Base-by-base conservation (phyloP, 2,888 invertebrate species). In the Drosophila anomalipes region DNA sequence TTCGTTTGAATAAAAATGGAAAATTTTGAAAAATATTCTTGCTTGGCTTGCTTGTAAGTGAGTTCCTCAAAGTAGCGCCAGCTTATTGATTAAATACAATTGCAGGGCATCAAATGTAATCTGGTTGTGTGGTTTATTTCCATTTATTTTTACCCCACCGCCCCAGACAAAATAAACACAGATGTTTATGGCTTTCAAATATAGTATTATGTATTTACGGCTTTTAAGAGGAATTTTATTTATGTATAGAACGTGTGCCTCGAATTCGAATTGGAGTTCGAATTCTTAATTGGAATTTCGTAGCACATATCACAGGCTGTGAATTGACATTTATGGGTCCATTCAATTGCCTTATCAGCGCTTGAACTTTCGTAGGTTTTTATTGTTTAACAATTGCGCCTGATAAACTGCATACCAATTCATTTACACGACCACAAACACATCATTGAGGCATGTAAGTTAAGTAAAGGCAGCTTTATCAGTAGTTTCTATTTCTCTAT, bases 321-420 rank as follows among this genome's bases (percentile, higher is more conserved):
- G 63, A 66, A 74, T 52, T 57, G 75, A 82, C 60, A 74, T 82
- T 82, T 77, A 74, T 65, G 47, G 51, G 58, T 57, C 51, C 14
- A 63, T 64, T 65, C 61, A 57, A 52, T 37, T 37, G 47, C 32
- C 71, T 82, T 83, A 88, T 83, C 83, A 57, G 51, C 41, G 47
- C 28, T 33, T 70, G 66, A 53, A 63, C 68, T 78, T 75, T 68
- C 56, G 41, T 76, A 41, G 60, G 63, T 62, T 72, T 64, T 73
- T 77, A 85, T 87, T 72, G 74, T 69, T 77, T 66, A 61, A 69
- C 76, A 82, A 88, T 90, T 88, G 78, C 16, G 37, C 53, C 53
- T 82, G 78, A 82, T 88, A 89, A 84, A 76, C 74, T 63, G 65
- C 63, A 70, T 49, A 71, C 64, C 73, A 82, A 89, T 80, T 85